Conservation (phyloP, 2,797 vertebrate species). For the Falco biarmicus region DNA sequence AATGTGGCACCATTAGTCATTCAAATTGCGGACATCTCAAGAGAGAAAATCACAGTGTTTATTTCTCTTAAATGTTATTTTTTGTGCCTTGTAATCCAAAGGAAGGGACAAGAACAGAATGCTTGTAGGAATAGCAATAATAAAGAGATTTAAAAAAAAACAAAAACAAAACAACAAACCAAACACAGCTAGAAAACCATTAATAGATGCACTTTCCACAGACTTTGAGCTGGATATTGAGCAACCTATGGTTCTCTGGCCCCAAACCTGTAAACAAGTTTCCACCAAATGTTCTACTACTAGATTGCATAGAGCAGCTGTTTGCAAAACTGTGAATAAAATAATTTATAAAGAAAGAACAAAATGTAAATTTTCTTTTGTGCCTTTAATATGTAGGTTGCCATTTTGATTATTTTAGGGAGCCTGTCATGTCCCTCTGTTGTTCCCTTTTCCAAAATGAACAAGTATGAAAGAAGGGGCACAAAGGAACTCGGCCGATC, state of each 20-base stretch:
- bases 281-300: not conserved
- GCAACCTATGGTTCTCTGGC: not conserved
- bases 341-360: not conserved
- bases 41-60: not conserved
- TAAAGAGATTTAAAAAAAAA: not conserved
- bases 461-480: not conserved
- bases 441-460: not conserved
- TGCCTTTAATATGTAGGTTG: not conserved
- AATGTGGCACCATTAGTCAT: not conserved
- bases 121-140: not conserved
- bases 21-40: not conserved
- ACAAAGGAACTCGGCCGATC: not conserved
- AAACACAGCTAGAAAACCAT: not conserved
- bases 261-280: not conserved
- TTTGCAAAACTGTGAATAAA: not conserved
- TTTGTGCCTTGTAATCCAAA: not conserved
- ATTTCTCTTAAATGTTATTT: not conserved
- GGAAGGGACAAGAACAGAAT: not conserved
- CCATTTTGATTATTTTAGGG: not conserved
- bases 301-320: fast-evolving
- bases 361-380: not conserved
- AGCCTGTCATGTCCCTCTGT: too few species aligned
- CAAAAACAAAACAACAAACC: not conserved
- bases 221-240: not conserved
- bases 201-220: not conserved